Evolutionary conservation across 2,113 vertebrate species (phyloP), one percentile per base, ranked within the genome.

Genomic region (Cyphomyrus plagiostoma): DNA sequence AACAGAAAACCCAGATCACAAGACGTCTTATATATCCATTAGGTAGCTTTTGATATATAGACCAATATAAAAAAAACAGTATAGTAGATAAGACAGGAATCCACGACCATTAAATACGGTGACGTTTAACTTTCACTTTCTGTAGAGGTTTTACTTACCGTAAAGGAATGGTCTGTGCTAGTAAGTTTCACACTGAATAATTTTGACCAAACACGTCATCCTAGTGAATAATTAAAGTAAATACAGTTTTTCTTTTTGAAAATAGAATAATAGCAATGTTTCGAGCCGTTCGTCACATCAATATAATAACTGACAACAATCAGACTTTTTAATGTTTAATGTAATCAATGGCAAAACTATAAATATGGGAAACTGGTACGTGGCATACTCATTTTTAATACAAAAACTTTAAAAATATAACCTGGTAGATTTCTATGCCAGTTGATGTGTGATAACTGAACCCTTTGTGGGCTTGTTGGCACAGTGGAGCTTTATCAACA

Each of bases 121-220:
- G 74, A n/a, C 45, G 39, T 85, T 85, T 26, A 48, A 49, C 10
- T 85, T 85, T 85, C 82, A 85, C 82, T 85, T 85, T 85, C 46
- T 0, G 23, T 9, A 46, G 82, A 49, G 82, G 82, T 3, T 23
- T 85, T 49, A 46, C 82, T 48, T 48, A 85, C 45, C 46, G 45
- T 45, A 85, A 85, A 80, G 3, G 74, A 77, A 39, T 39, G 30
- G 4, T 77, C 13, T 39, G 70, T 77, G 26, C 26, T 26, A 45
- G 45, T 35, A 77, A 19, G 30, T 42, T 77, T 77, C 70, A 74
- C 13, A 2, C 39, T 30, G 66, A 74, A 74, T 35, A 74, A 74
- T 3, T 11, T 10, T 66, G 23, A n/a, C 62, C 62, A 17, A 77
- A 17, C 30, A 80, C 74, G 30, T 8, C 39, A 19, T 19, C 17